Conservation (phyloP, 2,797 vertebrate species). For the Ptychobarbus kaznakovi region DNA sequence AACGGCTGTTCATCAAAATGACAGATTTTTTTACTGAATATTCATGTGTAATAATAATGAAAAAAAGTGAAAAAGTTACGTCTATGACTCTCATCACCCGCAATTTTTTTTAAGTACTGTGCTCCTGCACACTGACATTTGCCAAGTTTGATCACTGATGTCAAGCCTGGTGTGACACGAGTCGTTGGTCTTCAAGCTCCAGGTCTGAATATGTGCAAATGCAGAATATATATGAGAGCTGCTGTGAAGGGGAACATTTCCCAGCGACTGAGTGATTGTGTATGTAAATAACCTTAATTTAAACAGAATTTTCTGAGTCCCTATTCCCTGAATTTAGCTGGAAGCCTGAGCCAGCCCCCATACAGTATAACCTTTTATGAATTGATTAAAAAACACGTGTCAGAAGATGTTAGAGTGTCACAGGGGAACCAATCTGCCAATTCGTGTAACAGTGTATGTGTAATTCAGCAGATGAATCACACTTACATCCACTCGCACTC, state of each 20-base stretch:
- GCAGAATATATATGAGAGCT: background rate
- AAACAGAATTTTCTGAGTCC: background rate
- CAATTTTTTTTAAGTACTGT: background rate
- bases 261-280: background rate
- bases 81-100: background rate
- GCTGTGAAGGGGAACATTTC: background rate
- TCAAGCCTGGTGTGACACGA: background rate
- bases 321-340: slow-evolving; percentile 22
- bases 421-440: slow-evolving; percentile 30
- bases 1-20: background rate
- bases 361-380: slow-evolving; percentile 35
- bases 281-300: slow-evolving; percentile 4
- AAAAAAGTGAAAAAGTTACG: background rate
- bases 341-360: slow-evolving; percentile 35
- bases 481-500: background rate
- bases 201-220: background rate
- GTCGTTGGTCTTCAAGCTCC: background rate
- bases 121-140: background rate
- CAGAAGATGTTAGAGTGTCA: slow-evolving; percentile 57
- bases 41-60: background rate
- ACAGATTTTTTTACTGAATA: background rate
- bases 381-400: slow-evolving; percentile 45
- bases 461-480: slow-evolving; percentile 50
- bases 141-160: background rate
- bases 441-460: slow-evolving; percentile 49